Evolutionary conservation across 2,888 invertebrate genomes (phyloP), one percentile per base, ranked within the genome.

Genomic region (Cephus pygmeus): DNA sequence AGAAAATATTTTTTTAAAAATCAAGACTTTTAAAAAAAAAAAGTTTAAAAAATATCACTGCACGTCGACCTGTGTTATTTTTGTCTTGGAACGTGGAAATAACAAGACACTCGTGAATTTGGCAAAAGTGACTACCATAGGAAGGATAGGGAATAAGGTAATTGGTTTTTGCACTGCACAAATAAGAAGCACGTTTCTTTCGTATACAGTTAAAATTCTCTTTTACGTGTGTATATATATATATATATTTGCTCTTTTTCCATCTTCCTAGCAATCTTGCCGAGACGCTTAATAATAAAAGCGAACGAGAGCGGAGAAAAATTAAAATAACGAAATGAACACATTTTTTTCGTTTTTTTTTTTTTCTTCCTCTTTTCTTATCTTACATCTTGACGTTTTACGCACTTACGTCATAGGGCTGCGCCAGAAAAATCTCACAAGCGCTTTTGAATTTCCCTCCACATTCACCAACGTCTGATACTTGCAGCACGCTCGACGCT

Each of bases 341-440:
- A 73, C 76, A 69, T 69, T 73, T 73, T 76, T 69, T 35, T 73
- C 12, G 34, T 6, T 35, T 73, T n/a, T 56, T 6, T 76, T 69
- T 36, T 36, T 30, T 34, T 34, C 69, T 36, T 23, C 56, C 33
- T 77, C 40, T 4, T 36, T 31, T 15, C 15, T 33, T 33, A 73
- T n/a, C 73, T 31, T 73, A 78, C 73, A 75, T 73, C 71, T 77
- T 79, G 75, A 30, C n/a, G 71, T 73, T 68, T 76, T 69, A 69
- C 76, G 34, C 77, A 35, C 73, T 79, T n/a, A 68, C 74, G 35
- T 69, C 73, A 40, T 30, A 36, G 35, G 15, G 12, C 31, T 9
- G 23, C 56, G 34, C 34, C 31, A 34, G 34, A 68, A 23, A 40
- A 40, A 23, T 23, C 6, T 40, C 23, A 9, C 2, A 23, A 40